Percentiles rank a stretch among this genome's conserved stretches.
Evolutionary conservation across 2,888 invertebrate species (phyloP).

Genomic region (Tipula confusa): DNA sequence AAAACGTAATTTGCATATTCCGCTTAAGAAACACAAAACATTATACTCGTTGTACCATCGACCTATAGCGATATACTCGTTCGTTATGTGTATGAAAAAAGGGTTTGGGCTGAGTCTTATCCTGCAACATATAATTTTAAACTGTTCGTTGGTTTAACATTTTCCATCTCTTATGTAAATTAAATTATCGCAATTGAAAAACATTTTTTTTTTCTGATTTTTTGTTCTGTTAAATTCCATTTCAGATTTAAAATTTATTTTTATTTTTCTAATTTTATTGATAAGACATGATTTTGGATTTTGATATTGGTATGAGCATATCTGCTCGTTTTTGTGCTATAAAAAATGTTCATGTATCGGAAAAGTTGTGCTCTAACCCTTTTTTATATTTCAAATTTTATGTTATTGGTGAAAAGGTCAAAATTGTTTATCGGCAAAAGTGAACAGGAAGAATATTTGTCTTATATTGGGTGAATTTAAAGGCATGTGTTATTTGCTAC

Average conservation of each 20-base stretch:
- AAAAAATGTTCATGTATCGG: neutral
- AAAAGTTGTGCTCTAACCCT: neutral
- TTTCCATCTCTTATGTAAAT: neutral
- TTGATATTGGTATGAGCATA: neutral
- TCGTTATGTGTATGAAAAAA: neutral
- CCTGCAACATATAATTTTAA: neutral
- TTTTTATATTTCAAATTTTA: neutral
- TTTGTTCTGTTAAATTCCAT: neutral
- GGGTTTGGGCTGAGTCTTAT: neutral
- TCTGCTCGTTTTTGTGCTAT: no score
- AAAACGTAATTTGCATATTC: neutral
- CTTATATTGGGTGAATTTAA: neutral
- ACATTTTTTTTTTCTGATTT: neutral
- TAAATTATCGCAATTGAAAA: conserved; percentile 15
- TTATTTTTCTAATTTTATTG: neutral
- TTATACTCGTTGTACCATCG: neutral
- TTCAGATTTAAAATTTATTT: conserved; percentile 3
- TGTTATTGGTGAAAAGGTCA: neutral
- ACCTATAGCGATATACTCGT: neutral
- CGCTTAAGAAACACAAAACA: neutral
- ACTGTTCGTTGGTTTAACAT: neutral
- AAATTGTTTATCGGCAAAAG: neutral
- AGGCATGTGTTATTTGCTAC: neutral
- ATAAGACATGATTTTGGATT: conserved; percentile 1
- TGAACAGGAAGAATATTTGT: neutral